Conservation (phyloP, 2,888 invertebrate genomes). For the Cremastinae sp. region DNA sequence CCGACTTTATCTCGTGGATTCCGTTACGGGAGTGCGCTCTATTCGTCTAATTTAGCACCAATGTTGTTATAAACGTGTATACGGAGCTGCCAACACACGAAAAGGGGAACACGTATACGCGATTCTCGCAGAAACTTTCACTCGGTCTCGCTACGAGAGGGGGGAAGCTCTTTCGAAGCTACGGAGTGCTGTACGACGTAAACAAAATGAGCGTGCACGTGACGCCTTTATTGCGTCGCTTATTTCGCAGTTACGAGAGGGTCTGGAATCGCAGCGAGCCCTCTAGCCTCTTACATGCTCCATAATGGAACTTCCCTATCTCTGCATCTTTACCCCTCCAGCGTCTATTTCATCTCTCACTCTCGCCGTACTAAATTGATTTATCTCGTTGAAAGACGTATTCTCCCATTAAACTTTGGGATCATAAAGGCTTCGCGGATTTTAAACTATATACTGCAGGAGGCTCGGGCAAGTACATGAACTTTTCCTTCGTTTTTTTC, state of each 20-base stretch:
- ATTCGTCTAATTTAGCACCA: conserved; percentile 28
- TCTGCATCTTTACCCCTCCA: conserved; percentile 20
- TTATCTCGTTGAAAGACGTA: neutral
- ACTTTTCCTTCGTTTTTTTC: too few species aligned
- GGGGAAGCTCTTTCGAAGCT: conserved; percentile 43
- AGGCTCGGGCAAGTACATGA: too few species aligned
- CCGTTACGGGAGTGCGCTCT: conserved; percentile 25
- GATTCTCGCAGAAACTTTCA: conserved; percentile 58
- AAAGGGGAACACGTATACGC: conserved; percentile 30
- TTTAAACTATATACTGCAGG: too few species aligned
- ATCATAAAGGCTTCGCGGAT: too few species aligned
- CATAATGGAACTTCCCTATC: conserved; percentile 36
- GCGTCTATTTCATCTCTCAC: conserved; percentile 17
- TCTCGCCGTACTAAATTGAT: conserved; percentile 22
- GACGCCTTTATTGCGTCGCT: conserved; percentile 64
- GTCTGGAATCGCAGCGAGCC: conserved; percentile 21
- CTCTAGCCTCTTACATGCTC: neutral
- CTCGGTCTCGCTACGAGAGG: conserved; percentile 10
- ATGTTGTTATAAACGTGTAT: neutral
- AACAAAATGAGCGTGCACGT: conserved; percentile 64
- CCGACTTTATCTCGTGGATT: conserved; percentile 28
- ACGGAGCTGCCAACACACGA: neutral
- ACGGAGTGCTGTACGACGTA: conserved; percentile 58
- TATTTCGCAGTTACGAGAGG: conserved; percentile 61
- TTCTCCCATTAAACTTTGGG: too few species aligned